A percentile compares a stretch with the other conserved stretches of the same genome.
Conservation (phyloP, 2,888 invertebrate genomes). For the Plemyria rubiginata region DNA sequence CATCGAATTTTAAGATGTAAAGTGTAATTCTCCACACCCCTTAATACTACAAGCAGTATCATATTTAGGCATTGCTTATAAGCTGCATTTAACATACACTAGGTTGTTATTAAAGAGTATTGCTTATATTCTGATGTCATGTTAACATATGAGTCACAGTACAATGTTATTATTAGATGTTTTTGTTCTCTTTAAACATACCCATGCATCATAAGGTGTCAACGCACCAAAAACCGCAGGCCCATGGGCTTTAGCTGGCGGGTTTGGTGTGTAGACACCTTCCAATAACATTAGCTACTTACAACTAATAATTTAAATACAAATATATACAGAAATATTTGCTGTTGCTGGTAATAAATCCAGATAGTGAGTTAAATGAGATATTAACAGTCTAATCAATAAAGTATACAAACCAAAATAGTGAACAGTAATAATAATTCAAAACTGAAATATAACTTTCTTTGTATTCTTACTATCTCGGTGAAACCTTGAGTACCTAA, state of each 20-base stretch:
- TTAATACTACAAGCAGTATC: conserved; percentile 40
- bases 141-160: conserved; percentile 34
- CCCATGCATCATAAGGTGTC: too few relatives aligned
- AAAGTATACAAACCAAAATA: neutral
- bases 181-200: conserved; percentile 44
- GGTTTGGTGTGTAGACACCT: too few relatives aligned
- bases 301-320: conserved; percentile 69
- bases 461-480: too few relatives aligned
- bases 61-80: conserved; percentile 44
- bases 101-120: conserved; percentile 34
- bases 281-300: conserved; percentile 73
- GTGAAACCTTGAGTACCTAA: too few relatives aligned
- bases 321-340: conserved; percentile 78
- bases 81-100: conserved; percentile 42
- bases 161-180: conserved; percentile 28
- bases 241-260: too few relatives aligned
- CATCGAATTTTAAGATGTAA: conserved; percentile 26
- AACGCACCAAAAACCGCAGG: too few relatives aligned
- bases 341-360: too few relatives aligned
- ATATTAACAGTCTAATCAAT: neutral
- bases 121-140: conserved; percentile 42
- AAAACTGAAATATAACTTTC: too few relatives aligned
- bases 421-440: neutral
- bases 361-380: conserved; percentile 16
- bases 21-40: conserved; percentile 26